Percentiles rank a stretch among this genome's conserved stretches.
These are phyloP conservation scores for Brachyhypopomus occidentalis DNA, from an alignment of 2,113 vertebrate species.

Conservation along the genomic window DNA sequence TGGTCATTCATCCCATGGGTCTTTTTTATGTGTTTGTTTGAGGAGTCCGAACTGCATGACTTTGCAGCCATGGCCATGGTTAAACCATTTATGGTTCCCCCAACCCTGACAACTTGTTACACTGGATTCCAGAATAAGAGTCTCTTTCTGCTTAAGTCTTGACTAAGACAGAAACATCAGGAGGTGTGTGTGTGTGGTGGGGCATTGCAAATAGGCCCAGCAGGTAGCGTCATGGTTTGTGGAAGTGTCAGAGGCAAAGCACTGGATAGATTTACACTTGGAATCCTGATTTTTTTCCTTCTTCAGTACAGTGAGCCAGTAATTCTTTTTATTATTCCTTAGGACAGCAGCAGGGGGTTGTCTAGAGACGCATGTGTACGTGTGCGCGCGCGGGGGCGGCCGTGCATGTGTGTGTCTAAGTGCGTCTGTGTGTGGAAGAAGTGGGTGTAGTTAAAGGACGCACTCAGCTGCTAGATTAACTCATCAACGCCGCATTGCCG, in stretches of 20 bases:
- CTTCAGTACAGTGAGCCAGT: conserved; percentile 58
- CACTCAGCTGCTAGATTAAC: conserved; percentile 84
- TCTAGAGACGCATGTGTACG: neutral
- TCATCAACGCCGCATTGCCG: conserved; percentile 82
- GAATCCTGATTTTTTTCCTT: conserved; percentile 51
- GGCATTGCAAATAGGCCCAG: neutral
- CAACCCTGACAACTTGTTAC: conserved; percentile 32
- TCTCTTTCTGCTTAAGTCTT: conserved; percentile 33
- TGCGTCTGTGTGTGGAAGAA: conserved; percentile 19
- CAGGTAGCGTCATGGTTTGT: conserved; percentile 36
- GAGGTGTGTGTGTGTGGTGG: too few relatives aligned
- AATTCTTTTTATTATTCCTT: conserved; percentile 58
- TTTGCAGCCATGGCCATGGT: conserved; percentile 43
- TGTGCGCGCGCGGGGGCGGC: neutral
- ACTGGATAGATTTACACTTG: conserved; percentile 62
- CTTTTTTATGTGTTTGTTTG: conserved; percentile 49
- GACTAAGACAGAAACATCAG: conserved; percentile 9
- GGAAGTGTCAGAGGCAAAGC: conserved; percentile 42
- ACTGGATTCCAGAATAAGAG: conserved; percentile 49
- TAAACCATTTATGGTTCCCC: conserved; percentile 50
- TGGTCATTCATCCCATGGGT: neutral
- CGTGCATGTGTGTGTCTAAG: conserved; percentile 3
- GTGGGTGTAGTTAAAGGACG: conserved; percentile 72
- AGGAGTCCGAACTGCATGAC: conserved; percentile 42
- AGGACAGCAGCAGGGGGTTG: conserved; percentile 65